Evolutionary conservation across 2,888 invertebrate genomes (phyloP).

Genomic region (Drosophila testacea): DNA sequence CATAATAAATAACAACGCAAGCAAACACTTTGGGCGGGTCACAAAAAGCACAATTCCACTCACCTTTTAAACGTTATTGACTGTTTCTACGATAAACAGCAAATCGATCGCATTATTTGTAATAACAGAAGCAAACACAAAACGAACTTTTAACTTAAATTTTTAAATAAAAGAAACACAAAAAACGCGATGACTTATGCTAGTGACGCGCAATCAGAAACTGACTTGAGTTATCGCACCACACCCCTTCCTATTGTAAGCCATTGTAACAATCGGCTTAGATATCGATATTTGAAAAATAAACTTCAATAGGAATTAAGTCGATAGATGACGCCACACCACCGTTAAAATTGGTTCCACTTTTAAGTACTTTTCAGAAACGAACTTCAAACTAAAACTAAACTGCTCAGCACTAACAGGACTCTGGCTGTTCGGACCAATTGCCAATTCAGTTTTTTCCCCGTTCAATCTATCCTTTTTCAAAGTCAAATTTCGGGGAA

Average conservation of each 20-base stretch:
- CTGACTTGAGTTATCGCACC: conserved; percentile 54
- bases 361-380: too few species aligned
- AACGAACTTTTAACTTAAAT: conserved; percentile 67
- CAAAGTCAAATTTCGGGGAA: too few species aligned
- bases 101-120: conserved; percentile 56
- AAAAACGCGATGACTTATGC: conserved; percentile 73
- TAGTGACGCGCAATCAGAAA: conserved; percentile 45
- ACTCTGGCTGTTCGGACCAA: too few species aligned
- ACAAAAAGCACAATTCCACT: conserved; percentile 26
- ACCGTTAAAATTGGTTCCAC: too few species aligned
- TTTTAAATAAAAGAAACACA: conserved; percentile 64
- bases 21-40: conserved; percentile 76
- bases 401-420: too few species aligned
- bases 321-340: too few species aligned
- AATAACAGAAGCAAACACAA: conserved; percentile 64
- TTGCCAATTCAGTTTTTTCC: too few species aligned
- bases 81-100: conserved; percentile 23
- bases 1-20: conserved; percentile 73
- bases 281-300: conserved; percentile 28
- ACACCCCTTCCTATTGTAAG: conserved; percentile 46
- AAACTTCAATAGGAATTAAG: background rate
- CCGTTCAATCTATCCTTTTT: too few species aligned
- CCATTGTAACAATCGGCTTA: background rate
- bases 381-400: too few species aligned
- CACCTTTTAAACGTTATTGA: conserved; percentile 45